A percentile compares a stretch with the other conserved stretches of the same genome.
Evolutionary conservation across 1,140 invertebrate species (phyloP).

Genomic region (Maniola jurtina): DNA sequence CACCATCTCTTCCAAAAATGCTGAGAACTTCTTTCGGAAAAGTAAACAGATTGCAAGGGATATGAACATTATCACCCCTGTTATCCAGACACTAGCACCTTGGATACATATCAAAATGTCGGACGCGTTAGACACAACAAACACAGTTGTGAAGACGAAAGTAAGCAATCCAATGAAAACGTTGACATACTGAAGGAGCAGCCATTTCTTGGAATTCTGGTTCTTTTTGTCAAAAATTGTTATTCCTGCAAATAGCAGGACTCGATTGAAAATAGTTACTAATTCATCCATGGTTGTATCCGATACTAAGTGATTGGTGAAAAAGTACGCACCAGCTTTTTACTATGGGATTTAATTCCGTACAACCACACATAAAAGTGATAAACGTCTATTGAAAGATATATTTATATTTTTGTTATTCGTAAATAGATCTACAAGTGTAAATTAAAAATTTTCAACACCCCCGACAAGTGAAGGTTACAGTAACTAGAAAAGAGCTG

Average conservation of each 20-base stretch:
- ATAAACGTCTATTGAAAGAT: conserved; percentile 10
- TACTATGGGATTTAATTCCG: conserved; percentile 9
- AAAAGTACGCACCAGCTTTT: conserved; percentile 19
- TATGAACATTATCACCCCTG: conserved; percentile 64
- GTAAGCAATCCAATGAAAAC: conserved; percentile 48
- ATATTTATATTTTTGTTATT: conserved; percentile 2
- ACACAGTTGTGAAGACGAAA: conserved; percentile 57
- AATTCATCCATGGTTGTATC: conserved; percentile 55
- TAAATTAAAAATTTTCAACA: too few species aligned
- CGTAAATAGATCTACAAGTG: not conserved
- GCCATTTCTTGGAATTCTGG: conserved; percentile 52
- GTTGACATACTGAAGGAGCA: conserved; percentile 54
- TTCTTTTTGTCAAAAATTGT: conserved; percentile 54
- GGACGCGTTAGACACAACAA: conserved; percentile 43
- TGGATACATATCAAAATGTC: conserved; percentile 55
- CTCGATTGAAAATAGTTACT: conserved; percentile 45
- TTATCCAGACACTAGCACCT: conserved; percentile 64
- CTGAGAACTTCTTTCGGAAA: conserved; percentile 51
- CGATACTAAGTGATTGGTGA: conserved; percentile 40
- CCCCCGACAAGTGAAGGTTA: too few species aligned
- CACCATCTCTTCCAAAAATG: conserved; percentile 54
- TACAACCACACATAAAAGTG: conserved; percentile 38
- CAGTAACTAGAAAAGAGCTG: too few species aligned
- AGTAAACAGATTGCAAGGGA: conserved; percentile 52
- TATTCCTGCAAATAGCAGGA: conserved; percentile 56